Conservation (phyloP, 2,113 vertebrate species). For the Solea senegalensis region DNA sequence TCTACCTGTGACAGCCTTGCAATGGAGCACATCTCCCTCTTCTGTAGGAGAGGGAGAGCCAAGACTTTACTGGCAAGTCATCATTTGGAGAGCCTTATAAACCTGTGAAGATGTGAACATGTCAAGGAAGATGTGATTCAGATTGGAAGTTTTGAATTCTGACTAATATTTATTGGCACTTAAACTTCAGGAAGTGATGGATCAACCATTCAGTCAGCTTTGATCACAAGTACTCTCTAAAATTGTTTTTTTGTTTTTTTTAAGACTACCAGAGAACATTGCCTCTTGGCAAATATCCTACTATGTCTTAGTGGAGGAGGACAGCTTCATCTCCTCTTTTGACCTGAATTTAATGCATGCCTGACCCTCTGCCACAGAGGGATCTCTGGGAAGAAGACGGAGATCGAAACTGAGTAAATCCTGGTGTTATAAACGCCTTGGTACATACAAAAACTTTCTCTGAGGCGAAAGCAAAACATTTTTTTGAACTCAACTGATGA, state of each 20-base stretch:
- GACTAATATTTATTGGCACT: conserved; percentile 69
- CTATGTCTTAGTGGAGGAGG: conserved; percentile 58
- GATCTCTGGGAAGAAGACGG: conserved; percentile 57
- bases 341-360: conserved; percentile 75
- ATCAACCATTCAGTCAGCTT: conserved; percentile 41
- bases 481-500: conserved; percentile 45
- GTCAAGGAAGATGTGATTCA: conserved; percentile 48
- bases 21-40: conserved; percentile 16
- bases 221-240: conserved; percentile 44
- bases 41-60: conserved; percentile 30
- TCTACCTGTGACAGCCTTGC: conserved; percentile 78
- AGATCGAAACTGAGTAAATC: conserved; percentile 45
- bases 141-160: conserved; percentile 65
- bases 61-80: conserved; percentile 43
- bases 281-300: conserved; percentile 52
- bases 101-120: conserved; percentile 50
- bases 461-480: conserved; percentile 35
- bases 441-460: conserved; percentile 36
- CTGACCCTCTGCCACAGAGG: conserved; percentile 65
- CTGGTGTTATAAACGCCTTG: conserved; percentile 55
- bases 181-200: conserved; percentile 47
- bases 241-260: conserved; percentile 34
- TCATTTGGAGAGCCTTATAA: conserved; percentile 54
- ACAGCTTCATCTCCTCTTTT: conserved; percentile 60
- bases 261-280: conserved; percentile 47